These are phyloP conservation scores for Oligia latruncula DNA, from an alignment of 2,888 invertebrate genomes.

Conservation along the genomic window DNA sequence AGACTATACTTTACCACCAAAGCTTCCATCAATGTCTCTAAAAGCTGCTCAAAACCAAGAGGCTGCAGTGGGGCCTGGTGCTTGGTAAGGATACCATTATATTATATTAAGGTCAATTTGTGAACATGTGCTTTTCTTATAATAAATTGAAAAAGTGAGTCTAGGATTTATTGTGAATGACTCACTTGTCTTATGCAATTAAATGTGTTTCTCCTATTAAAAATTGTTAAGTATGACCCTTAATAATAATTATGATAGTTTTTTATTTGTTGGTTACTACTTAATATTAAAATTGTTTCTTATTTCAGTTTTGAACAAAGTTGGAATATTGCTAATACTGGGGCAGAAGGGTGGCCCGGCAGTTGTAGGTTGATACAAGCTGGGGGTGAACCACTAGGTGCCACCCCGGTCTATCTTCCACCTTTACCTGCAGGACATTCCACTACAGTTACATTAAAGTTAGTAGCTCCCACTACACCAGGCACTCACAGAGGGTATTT, in stretches of 20 bases:
- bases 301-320: slow-evolving; percentile 94
- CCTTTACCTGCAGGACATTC: slow-evolving; percentile 94
- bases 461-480: slow-evolving; percentile 93
- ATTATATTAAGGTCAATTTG: neutral
- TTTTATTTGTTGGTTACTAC: slow-evolving; percentile 1
- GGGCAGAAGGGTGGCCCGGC: slow-evolving; percentile 96
- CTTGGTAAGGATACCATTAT: slow-evolving; percentile 85
- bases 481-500: slow-evolving; percentile 96
- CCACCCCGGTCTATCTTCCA: slow-evolving; percentile 91
- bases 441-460: slow-evolving; percentile 94
- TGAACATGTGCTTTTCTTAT: slow-evolving; percentile 11
- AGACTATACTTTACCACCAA: slow-evolving; percentile 94
- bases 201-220: neutral
- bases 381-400: slow-evolving; percentile 90
- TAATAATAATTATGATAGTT: too few species aligned
- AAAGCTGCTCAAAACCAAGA: slow-evolving; percentile 89
- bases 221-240: neutral
- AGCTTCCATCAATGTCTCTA: slow-evolving; percentile 91
- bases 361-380: slow-evolving; percentile 94
- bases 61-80: slow-evolving; percentile 94
- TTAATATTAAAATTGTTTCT: neutral
- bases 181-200: neutral
- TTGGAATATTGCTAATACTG: slow-evolving; percentile 97
- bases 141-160: neutral
- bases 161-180: slow-evolving; percentile 4